Percentiles rank a stretch among this genome's conserved stretches.
These are phyloP conservation scores for Xylota segnis DNA, from an alignment of 2,888 invertebrate species.

Conservation along the genomic window DNA sequence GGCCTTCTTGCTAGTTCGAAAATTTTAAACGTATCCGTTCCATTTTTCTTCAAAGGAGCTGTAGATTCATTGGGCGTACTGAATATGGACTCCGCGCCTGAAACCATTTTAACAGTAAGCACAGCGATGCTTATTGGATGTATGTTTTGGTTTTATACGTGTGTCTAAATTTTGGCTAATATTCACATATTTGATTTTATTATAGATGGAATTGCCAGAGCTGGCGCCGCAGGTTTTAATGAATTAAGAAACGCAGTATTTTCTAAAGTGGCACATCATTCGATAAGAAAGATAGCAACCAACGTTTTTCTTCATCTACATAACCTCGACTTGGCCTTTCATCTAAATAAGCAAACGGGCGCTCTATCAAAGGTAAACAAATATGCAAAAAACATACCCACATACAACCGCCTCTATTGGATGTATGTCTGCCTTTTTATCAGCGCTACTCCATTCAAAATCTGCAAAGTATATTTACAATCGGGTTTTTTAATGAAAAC, in stretches of 20 bases:
- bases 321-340: conserved; percentile 96
- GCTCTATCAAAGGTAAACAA: conserved; percentile 95
- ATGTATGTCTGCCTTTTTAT: no score
- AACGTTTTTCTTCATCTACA: conserved; percentile 98
- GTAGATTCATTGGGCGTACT: conserved; percentile 94
- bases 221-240: conserved; percentile 96
- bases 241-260: conserved; percentile 99
- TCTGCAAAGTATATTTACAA: no score
- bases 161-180: background rate
- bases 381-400: no score
- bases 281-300: conserved; percentile 96
- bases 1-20: conserved; percentile 93
- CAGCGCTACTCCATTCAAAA: no score
- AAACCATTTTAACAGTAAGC: conserved; percentile 91
- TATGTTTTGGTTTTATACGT: conserved; percentile 83
- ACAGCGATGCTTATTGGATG: conserved; percentile 94
- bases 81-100: conserved; percentile 91
- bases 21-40: conserved; percentile 95
- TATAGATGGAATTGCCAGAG: conserved; percentile 96
- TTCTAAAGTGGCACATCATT: conserved; percentile 98
- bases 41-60: conserved; percentile 97
- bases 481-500: no score
- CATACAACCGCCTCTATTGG: no score
- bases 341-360: conserved; percentile 97
- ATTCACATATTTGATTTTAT: conserved; percentile 41